A percentile compares a stretch with the other conserved stretches of the same genome.
Evolutionary conservation across 1,140 invertebrate species (phyloP).

Genomic region (Argopecten irradians): DNA sequence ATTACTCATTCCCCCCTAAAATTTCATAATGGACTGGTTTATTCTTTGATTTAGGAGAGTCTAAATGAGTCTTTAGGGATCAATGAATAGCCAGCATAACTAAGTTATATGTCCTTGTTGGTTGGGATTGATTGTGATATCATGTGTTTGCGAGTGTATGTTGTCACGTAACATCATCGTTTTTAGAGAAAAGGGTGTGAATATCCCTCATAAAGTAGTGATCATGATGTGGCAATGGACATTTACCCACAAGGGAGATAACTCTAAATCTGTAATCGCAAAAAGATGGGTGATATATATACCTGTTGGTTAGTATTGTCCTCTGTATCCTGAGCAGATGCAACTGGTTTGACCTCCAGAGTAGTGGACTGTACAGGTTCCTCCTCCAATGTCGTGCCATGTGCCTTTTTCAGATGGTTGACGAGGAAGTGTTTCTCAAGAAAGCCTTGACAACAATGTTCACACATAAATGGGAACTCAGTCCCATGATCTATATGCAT

Average conservation of each 20-base stretch:
- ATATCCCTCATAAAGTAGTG: too few relatives aligned
- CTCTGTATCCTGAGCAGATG: slow-evolving; percentile 16
- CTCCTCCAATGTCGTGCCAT: slow-evolving; percentile 28
- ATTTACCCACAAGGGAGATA: too few relatives aligned
- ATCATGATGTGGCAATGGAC: neutral
- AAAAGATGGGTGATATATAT: neutral
- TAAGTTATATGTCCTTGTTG: too few relatives aligned
- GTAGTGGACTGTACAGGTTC: neutral
- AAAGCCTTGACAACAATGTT: slow-evolving; percentile 66
- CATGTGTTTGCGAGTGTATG: too few relatives aligned
- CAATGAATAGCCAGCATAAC: too few relatives aligned
- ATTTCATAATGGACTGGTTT: too few relatives aligned
- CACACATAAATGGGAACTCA: slow-evolving; percentile 62
- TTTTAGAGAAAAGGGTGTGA: too few relatives aligned
- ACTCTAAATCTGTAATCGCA: neutral
- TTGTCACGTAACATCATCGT: too few relatives aligned
- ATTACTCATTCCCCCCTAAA: too few relatives aligned
- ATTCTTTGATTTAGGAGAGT: too few relatives aligned
- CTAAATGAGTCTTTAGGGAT: too few relatives aligned
- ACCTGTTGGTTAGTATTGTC: neutral
- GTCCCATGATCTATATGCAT: slow-evolving; percentile 64
- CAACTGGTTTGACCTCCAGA: neutral
- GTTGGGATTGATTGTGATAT: too few relatives aligned
- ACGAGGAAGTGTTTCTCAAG: slow-evolving; percentile 57
- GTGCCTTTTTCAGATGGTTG: slow-evolving; percentile 58